Evolutionary conservation across 2,888 invertebrate genomes (phyloP).

Genomic region (Drosophila tripunctata): DNA sequence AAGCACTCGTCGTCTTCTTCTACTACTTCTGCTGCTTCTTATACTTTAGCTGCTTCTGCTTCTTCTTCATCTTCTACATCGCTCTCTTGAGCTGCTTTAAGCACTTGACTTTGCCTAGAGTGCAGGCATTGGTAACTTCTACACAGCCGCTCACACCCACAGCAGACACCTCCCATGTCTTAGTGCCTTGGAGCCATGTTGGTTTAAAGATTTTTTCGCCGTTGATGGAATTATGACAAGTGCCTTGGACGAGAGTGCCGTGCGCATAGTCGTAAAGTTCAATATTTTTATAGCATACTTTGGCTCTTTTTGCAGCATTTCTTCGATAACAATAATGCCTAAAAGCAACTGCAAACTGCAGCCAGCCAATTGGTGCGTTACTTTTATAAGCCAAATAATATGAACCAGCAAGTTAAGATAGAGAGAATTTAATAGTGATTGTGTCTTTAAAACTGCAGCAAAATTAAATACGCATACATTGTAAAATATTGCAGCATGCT

Average conservation of each 20-base stretch:
- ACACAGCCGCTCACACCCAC: slow-evolving; percentile 3
- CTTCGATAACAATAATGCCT: slow-evolving; percentile 42
- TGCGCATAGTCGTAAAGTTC: slow-evolving; percentile 71
- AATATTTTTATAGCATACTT: slow-evolving; percentile 73
- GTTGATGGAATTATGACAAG: slow-evolving; percentile 75
- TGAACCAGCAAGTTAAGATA: background rate
- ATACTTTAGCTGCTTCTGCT: slow-evolving; percentile 25
- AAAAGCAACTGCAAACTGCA: slow-evolving; percentile 29
- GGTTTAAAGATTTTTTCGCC: slow-evolving; percentile 71
- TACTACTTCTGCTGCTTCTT: slow-evolving; percentile 35
- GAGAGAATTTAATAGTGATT: too few species aligned
- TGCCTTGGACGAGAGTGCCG: slow-evolving; percentile 45
- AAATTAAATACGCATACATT: background rate
- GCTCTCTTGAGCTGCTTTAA: slow-evolving; percentile 78
- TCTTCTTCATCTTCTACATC: slow-evolving; percentile 29
- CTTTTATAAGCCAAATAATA: slow-evolving; percentile 9
- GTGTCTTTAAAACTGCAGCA: too few species aligned
- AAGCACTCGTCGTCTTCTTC: slow-evolving; percentile 59
- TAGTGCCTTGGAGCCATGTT: slow-evolving; percentile 45
- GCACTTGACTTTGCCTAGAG: slow-evolving; percentile 78
- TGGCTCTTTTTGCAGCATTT: slow-evolving; percentile 14
- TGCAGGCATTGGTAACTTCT: slow-evolving; percentile 45
- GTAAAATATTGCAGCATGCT: slow-evolving; percentile 1
- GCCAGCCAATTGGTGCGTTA: slow-evolving; percentile 4
- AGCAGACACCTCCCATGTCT: background rate